Conservation (phyloP, 2,888 invertebrate species). For the Drosophila birchii region DNA sequence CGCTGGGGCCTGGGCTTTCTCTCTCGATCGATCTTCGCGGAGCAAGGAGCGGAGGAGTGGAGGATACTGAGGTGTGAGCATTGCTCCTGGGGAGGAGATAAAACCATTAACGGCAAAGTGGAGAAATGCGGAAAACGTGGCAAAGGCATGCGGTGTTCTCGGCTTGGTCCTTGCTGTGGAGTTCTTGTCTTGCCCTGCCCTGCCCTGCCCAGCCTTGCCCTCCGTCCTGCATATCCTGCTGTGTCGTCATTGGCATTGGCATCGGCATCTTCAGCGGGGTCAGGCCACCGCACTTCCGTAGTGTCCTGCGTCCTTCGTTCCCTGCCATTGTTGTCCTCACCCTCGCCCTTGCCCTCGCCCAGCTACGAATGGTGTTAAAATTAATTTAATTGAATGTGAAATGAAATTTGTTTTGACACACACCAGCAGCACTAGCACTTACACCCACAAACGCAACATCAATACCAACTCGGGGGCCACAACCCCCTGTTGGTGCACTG, state of each 20-base stretch:
- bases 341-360: slow-evolving; percentile 9
- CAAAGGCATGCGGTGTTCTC: slow-evolving; percentile 71
- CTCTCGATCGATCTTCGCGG: slow-evolving; percentile 58
- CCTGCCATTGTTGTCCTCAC: neutral
- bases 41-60: neutral
- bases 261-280: slow-evolving; percentile 53
- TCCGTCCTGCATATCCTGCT: slow-evolving; percentile 60
- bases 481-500: slow-evolving; percentile 10
- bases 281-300: slow-evolving; percentile 26
- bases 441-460: slow-evolving; percentile 34
- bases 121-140: slow-evolving; percentile 78
- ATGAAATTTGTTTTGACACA: slow-evolving; percentile 81
- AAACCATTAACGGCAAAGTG: slow-evolving; percentile 76
- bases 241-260: slow-evolving; percentile 74
- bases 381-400: slow-evolving; percentile 82
- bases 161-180: slow-evolving; percentile 2
- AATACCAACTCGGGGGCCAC: slow-evolving; percentile 18
- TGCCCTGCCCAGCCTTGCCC: slow-evolving; percentile 2
- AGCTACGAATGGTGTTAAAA: slow-evolving; percentile 80
- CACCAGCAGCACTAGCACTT: slow-evolving; percentile 49
- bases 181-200: neutral
- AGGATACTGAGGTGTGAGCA: neutral
- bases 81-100: slow-evolving; percentile 57
- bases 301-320: slow-evolving; percentile 24
- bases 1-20: slow-evolving; percentile 35